Percentiles rank a stretch among this genome's conserved stretches.
phyloP scores from a whole-genome alignment of 2,888 invertebrate genomes.

The Eristalinus sepulchralis region DNA sequence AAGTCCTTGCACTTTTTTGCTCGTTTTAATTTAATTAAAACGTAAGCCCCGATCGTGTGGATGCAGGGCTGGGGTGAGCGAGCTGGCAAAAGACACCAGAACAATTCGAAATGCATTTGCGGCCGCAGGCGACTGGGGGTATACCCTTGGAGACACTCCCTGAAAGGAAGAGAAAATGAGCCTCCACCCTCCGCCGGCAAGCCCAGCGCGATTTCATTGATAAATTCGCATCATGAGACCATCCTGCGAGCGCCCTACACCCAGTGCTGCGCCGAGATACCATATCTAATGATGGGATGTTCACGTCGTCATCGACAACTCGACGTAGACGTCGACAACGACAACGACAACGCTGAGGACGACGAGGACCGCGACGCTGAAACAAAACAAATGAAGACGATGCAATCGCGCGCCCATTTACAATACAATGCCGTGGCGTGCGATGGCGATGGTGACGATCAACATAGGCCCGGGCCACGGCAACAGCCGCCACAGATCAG shows the following conservation, averaged over 20 bases:
- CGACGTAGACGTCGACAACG: constrained; percentile 44
- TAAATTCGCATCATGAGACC: constrained; percentile 65
- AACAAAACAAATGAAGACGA: constrained; percentile 73
- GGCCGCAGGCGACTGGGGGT: constrained; percentile 36
- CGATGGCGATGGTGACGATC: constrained; percentile 61
- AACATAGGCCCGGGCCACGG: constrained; percentile 36
- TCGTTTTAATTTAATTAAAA: constrained; percentile 69
- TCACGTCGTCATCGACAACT: constrained; percentile 77
- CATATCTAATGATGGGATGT: constrained; percentile 77
- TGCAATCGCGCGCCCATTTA: constrained; percentile 67
- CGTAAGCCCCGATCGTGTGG: constrained; percentile 57
- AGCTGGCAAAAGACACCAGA: constrained; percentile 1
- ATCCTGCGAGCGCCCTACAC: constrained; percentile 51
- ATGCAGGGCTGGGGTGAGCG: constrained; percentile 13
- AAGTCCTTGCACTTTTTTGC: constrained; percentile 19
- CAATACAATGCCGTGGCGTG: constrained; percentile 52
- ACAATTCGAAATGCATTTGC: constrained; percentile 67
- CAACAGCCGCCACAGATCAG: not conserved
- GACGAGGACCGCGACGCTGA: constrained; percentile 76
- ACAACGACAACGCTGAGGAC: constrained; percentile 30
- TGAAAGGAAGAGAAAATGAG: constrained; percentile 65
- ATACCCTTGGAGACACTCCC: constrained; percentile 71
- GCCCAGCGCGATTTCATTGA: constrained; percentile 71
- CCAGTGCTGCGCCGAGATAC: constrained; percentile 77
- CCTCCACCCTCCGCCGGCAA: constrained; percentile 63